These are phyloP conservation scores for Cryptoprocta ferox DNA, from an alignment of 2,797 vertebrate species.

Conservation along the genomic window DNA sequence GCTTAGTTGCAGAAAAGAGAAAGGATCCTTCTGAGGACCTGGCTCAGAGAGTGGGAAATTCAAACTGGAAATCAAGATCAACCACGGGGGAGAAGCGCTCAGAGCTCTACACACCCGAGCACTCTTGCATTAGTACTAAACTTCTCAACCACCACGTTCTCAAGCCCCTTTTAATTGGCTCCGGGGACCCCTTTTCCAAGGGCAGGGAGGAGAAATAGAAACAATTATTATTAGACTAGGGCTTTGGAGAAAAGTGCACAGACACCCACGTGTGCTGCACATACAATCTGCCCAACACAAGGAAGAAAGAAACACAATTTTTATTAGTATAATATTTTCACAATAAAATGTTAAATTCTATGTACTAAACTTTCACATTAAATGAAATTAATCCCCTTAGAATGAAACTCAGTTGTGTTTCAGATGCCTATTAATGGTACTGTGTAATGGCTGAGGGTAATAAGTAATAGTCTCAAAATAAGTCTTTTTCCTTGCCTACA, in stretches of 20 bases:
- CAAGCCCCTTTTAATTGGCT: not conserved
- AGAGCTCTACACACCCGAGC: not conserved
- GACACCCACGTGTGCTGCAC: not conserved
- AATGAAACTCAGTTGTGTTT: not conserved
- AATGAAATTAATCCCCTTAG: not conserved
- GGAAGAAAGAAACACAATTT: not conserved
- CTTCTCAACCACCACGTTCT: not conserved
- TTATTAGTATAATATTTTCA: slow-evolving; percentile 22
- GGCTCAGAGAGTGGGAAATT: not conserved
- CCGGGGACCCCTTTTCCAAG: not conserved
- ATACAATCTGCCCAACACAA: not conserved
- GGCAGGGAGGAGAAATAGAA: not conserved
- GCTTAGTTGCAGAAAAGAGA: slow-evolving; percentile 92
- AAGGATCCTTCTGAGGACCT: slow-evolving; percentile 82
- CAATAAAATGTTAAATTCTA: not conserved
- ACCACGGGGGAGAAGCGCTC: not conserved
- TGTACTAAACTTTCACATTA: not conserved
- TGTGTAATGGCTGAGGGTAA: not conserved
- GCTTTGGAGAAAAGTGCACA: not conserved
- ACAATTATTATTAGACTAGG: not conserved
- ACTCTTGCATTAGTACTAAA: not conserved
- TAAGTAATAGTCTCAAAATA: not conserved
- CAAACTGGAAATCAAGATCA: not conserved
- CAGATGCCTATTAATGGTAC: not conserved
- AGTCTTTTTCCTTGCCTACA: not conserved